phyloP scores from a whole-genome alignment of 2,797 vertebrate species.

The Epinephelus malabaricus region DNA sequence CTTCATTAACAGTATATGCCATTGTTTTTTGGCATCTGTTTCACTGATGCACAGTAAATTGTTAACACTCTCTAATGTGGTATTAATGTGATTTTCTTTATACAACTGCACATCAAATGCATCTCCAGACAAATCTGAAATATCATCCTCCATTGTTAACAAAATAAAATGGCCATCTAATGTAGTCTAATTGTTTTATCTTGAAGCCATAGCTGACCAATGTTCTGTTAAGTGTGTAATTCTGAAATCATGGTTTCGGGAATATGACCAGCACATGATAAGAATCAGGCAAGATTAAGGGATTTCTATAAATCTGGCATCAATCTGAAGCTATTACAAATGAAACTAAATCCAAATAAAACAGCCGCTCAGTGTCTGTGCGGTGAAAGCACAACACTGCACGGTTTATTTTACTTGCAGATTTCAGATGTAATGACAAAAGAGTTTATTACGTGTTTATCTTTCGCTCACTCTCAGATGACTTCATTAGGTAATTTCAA shows the following conservation, averaged over 20 bases:
- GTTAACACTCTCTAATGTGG: neutral
- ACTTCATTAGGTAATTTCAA: constrained; percentile 41
- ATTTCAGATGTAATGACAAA: constrained; percentile 56
- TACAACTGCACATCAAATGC: neutral
- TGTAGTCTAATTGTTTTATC: constrained; percentile 5
- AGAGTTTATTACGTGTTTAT: constrained; percentile 44
- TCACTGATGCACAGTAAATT: neutral
- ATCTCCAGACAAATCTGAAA: neutral
- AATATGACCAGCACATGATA: constrained; percentile 75
- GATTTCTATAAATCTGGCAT: constrained; percentile 77
- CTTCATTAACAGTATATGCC: neutral
- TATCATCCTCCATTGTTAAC: neutral
- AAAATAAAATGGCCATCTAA: neutral
- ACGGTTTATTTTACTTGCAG: constrained; percentile 62
- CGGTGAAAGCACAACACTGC: constrained; percentile 40
- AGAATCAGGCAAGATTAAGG: constrained; percentile 78
- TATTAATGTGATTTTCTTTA: neutral
- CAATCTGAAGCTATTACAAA: constrained; percentile 62
- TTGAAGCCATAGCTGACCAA: constrained; percentile 12
- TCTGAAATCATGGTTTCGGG: constrained; percentile 53
- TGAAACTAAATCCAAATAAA: constrained; percentile 68
- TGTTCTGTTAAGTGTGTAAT: constrained; percentile 30
- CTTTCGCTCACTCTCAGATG: constrained; percentile 30
- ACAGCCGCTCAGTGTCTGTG: constrained; percentile 42
- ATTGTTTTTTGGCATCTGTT: neutral